Conservation (phyloP, 1,140 invertebrate species). For the Danaus melanippus region DNA sequence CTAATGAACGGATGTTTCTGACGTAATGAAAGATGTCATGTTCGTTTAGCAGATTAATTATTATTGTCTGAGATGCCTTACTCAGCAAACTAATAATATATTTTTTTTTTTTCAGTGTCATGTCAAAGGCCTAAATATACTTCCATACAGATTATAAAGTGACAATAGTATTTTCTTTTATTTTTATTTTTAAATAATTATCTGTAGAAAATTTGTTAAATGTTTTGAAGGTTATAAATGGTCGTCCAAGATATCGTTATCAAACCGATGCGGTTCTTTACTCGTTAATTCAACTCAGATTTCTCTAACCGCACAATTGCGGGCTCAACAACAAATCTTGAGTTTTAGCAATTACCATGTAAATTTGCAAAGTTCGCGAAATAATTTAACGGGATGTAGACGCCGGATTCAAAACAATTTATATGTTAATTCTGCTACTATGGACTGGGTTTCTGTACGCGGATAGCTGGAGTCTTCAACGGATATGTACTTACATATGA, state of each 20-base stretch:
- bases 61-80: too few species aligned
- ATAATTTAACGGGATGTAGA: slow-evolving; percentile 67
- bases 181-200: too few species aligned
- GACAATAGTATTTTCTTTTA: too few species aligned
- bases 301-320: slow-evolving; percentile 50
- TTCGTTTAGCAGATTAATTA: too few species aligned
- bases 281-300: slow-evolving; percentile 40
- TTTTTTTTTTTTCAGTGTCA: too few species aligned
- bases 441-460: slow-evolving; percentile 43
- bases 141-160: too few species aligned
- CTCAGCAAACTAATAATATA: too few species aligned
- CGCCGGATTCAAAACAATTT: slow-evolving; percentile 66
- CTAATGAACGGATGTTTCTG: too few species aligned
- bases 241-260: slow-evolving; percentile 15
- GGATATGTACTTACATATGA: slow-evolving; percentile 19
- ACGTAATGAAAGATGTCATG: too few species aligned
- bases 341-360: slow-evolving; percentile 70
- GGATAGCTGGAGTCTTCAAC: slow-evolving; percentile 30
- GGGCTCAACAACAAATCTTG: slow-evolving; percentile 61
- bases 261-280: slow-evolving; percentile 38
- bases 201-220: too few species aligned
- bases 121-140: too few species aligned
- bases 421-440: slow-evolving; percentile 63
- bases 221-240: too few species aligned
- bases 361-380: slow-evolving; percentile 69